Base-by-base conservation (phyloP, 2,113 vertebrate species). In the Sinocyclocheilus grahami region DNA sequence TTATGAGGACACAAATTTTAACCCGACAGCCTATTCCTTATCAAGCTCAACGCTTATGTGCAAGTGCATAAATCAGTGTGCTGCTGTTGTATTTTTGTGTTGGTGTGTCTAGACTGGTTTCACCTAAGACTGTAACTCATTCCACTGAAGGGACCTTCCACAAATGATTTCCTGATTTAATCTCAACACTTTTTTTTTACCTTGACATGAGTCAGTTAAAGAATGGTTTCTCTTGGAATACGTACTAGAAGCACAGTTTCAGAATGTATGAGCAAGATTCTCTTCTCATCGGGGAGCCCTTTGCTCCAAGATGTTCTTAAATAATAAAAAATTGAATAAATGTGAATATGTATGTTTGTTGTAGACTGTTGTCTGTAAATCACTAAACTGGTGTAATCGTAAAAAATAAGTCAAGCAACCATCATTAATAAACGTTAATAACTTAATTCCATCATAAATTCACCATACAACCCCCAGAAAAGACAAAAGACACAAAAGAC, bases 101-200 rank as follows among this genome's bases (percentile, higher is more conserved):
- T 63, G 37, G 78, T 46, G 58, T 65, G 58, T 65, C 37, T 42
- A 60, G 27, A 48, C 58, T 16, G 37, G 37, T 63, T 82, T 82
- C 24, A 82, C 79, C 2, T 30, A 63, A 20, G 60, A 30, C 53
- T 79, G 78, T 81, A 62, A 82, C 79, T 82, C 37, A 81, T 81
- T 65, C 4, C 7, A 67, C 30, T 67, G 46, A 65, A 81, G 60
- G 39, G 60, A 18, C 65, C 60, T 82, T 82, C n/a, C 60, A 30
- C 1, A 67, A 65, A 82, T 3, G 5, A 30, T 62, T 63, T 62
- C 24, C 48, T 30, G 55, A 78, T 78, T 18, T 24, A 24, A 63
- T 82, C n/a, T 9, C 37, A 82, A 48, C 5, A 76, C n/a, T 76
- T 12, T 24, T 13, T 13, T 79, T 63, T 33, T 79, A 79, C 55